phyloP scores from a whole-genome alignment of 2,113 vertebrate species.

The Gallinago paraguaiae region DNA sequence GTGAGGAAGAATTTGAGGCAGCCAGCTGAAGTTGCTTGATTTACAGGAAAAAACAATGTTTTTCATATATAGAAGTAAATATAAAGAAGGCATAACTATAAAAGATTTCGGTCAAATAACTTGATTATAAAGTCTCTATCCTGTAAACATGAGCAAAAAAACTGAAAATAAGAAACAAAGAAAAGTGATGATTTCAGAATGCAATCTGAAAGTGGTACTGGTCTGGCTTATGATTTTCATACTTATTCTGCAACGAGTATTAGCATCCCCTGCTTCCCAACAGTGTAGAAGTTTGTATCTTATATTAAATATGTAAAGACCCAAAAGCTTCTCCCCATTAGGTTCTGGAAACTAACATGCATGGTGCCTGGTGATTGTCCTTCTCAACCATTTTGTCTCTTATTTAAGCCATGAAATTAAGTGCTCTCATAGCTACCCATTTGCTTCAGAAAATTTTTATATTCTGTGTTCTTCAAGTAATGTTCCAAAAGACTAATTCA shows the following conservation, averaged over 20 bases:
- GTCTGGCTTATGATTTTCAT: neutral
- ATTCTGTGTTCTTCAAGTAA: neutral
- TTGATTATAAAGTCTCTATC: neutral
- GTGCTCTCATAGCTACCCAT: neutral
- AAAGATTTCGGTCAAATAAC: neutral
- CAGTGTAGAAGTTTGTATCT: neutral
- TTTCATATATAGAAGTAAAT: neutral
- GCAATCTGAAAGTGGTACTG: accelerated
- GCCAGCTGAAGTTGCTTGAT: neutral
- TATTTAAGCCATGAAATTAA: neutral
- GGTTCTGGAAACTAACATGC: neutral
- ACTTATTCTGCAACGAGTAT: neutral
- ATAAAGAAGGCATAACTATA: neutral
- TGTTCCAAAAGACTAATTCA: neutral
- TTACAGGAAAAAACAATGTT: neutral
- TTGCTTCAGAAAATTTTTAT: neutral
- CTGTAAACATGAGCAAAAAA: neutral
- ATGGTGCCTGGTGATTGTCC: neutral
- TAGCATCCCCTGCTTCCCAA: neutral
- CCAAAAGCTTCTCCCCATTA: neutral
- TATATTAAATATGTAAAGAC: neutral
- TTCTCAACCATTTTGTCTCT: neutral
- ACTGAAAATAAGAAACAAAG: neutral
- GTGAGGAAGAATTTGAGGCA: neutral
- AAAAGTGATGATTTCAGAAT: neutral